Conservation (phyloP, 1,140 invertebrate genomes). For the Melanaphis sacchari region DNA sequence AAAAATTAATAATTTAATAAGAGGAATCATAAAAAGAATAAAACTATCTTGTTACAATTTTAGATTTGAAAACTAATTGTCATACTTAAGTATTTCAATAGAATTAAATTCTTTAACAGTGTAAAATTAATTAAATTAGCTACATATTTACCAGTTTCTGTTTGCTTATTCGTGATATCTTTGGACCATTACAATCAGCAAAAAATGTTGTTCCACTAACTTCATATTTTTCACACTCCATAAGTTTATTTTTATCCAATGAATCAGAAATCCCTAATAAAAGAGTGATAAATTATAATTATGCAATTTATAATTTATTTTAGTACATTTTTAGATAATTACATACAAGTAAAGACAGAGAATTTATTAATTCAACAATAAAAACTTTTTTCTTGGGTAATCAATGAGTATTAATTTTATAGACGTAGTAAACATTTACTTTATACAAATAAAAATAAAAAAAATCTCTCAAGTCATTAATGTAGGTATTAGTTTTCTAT, state of each 20-base stretch:
- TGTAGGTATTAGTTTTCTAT: neutral
- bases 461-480: neutral
- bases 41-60: neutral
- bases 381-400: neutral
- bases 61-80: neutral
- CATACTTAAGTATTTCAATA: neutral
- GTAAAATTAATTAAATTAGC: neutral
- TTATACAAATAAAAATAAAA: neutral
- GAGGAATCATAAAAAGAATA: neutral
- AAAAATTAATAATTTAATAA: neutral
- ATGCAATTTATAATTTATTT: neutral
- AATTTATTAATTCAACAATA: neutral
- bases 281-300: neutral
- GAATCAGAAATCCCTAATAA: conserved; percentile 40
- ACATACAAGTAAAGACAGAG: neutral
- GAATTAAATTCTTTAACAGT: neutral
- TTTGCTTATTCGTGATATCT: conserved; percentile 6
- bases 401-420: neutral
- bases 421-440: neutral
- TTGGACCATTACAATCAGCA: neutral
- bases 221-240: neutral
- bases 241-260: neutral
- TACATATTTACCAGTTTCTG: conserved; percentile 43
- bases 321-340: neutral
- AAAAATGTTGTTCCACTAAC: conserved; percentile 33